phyloP scores from a whole-genome alignment of 2,797 vertebrate genomes.

The Todus mexicanus region DNA sequence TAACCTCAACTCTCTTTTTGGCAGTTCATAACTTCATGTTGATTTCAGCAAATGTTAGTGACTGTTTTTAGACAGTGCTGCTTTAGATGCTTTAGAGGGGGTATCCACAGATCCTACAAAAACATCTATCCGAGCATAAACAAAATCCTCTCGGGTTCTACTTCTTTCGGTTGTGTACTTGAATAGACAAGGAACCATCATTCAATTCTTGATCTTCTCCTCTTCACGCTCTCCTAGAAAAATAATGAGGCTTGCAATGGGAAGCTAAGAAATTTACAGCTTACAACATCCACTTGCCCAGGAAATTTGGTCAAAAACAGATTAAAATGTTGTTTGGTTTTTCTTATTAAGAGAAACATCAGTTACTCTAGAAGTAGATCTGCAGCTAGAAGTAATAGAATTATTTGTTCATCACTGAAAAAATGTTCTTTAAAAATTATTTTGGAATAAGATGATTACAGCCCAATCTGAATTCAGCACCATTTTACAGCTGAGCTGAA shows the following conservation, averaged over 20 bases:
- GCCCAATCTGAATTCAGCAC: neutral
- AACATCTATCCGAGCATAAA: neutral
- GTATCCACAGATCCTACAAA: neutral
- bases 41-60: neutral
- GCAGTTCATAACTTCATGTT: neutral
- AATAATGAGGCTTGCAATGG: neutral
- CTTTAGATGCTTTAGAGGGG: neutral
- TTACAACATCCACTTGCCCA: neutral
- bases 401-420: neutral
- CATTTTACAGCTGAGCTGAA: conserved; percentile 1
- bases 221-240: neutral
- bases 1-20: neutral
- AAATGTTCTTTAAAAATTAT: neutral
- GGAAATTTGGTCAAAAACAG: neutral
- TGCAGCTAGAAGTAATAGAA: neutral
- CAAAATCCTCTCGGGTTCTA: neutral
- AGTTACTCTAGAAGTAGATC: neutral
- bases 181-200: neutral
- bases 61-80: neutral
- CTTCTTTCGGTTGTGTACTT: neutral
- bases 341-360: neutral
- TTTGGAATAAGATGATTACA: neutral
- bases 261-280: neutral
- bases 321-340: neutral
- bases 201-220: neutral